Evolutionary conservation across 2,113 vertebrate species (phyloP), one percentile per base, ranked within the genome.

Genomic region (Stigmatopora argus): DNA sequence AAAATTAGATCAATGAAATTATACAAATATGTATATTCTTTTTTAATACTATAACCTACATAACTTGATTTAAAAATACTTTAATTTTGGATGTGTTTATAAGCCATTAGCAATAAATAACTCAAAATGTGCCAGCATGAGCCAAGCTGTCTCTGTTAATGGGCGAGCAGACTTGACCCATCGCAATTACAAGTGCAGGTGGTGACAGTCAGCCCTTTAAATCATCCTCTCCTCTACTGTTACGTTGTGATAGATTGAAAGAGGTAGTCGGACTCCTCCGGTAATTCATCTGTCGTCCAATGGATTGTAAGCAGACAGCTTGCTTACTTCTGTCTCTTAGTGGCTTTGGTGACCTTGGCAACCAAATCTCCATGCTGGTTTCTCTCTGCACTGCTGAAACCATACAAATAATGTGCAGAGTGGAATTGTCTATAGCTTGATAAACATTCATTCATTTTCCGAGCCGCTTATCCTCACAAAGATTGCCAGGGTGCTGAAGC

Each of bases 281-380:
- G 78, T 80, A 78, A 74, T 82, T 71, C 51, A 77, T 64, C 66
- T 85, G 79, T 86, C 79, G 78, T 79, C 79, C 66, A 70, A 74
- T 78, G 70, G 81, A 83, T 84, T 82, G 75, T 72, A 62, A 78
- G 74, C 71, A 65, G 71, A 49, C 74, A 83, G 70, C 66, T 76
- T 52, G 21, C 48, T 64, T 41, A 72, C 66, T 78, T 75, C 79
- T 83, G 78, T 49, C 56, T 68, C 71, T 75, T 62, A 26, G 68
- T 68, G 70, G 69, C 73, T 73, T 77, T 67, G 64, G 77, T 63
- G 70, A 69, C 64, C 67, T 75, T 78, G 81, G 77, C 80, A 75
- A 64, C 21, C 68, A 81, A 82, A 73, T 68, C 66, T 58, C 69
- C 44, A 19, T 0, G 15, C 34, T 64, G 71, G 48, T 74, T 77